Evolutionary conservation across 2,113 vertebrate genomes (phyloP).

Genomic region (Tupaia chinensis): DNA sequence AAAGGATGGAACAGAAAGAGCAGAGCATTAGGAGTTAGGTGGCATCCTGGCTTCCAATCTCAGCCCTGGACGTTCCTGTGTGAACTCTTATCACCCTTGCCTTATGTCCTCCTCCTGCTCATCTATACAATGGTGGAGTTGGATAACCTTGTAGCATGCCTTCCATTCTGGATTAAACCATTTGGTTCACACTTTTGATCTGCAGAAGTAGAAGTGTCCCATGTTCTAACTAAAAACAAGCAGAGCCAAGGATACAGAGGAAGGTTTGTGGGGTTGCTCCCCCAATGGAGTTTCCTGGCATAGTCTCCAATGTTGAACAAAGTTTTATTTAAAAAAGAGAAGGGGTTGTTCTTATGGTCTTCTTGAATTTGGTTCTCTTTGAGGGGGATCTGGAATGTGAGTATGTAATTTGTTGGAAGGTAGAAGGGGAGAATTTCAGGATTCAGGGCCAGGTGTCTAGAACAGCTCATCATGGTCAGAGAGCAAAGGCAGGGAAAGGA

Average conservation of each 20-base stretch:
- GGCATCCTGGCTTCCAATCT: not conserved
- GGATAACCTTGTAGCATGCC: not conserved
- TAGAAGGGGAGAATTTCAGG: not conserved
- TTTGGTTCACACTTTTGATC: not conserved
- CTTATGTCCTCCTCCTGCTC: too few species aligned
- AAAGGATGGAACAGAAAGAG: not conserved
- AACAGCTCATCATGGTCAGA: not conserved
- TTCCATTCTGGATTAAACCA: not conserved
- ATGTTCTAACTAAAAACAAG: not conserved
- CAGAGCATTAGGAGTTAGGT: not conserved
- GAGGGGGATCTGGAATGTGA: not conserved
- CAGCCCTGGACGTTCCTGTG: too few species aligned
- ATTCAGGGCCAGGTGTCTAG: not conserved
- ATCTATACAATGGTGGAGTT: fast-evolving
- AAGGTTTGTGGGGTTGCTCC: fast-evolving
- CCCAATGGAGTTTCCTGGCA: fast-evolving
- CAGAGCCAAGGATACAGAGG: not conserved
- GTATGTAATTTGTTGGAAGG: fast-evolving
- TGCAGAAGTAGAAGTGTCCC: not conserved
- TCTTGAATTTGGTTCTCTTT: not conserved
- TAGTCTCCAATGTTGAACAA: not conserved
- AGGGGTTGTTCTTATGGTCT: not conserved
- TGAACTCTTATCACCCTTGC: fast-evolving
- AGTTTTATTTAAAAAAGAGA: not conserved
- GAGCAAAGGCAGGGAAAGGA: not conserved